These are phyloP conservation scores for Mesorhabditis spiculigera DNA, from an alignment of 2,888 invertebrate genomes.

Conservation along the genomic window DNA sequence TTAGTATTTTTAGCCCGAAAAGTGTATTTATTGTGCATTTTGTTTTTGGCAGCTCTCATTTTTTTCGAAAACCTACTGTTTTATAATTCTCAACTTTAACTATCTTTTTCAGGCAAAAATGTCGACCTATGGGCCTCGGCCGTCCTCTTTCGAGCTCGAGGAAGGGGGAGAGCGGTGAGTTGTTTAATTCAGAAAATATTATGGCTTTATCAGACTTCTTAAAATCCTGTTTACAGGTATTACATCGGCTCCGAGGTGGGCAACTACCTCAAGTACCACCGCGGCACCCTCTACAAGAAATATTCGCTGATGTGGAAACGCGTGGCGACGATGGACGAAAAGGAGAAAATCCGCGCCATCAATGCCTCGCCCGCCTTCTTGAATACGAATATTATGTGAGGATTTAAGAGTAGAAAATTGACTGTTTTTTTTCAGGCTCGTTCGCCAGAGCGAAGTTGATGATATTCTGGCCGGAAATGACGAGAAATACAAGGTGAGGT, in stretches of 20 bases:
- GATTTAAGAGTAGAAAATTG: not conserved
- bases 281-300: slow-evolving; percentile 94
- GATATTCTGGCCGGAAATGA: slow-evolving; percentile 96
- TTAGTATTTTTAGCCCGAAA: no score
- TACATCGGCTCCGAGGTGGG: slow-evolving; percentile 74
- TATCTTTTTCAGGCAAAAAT: slow-evolving; percentile 16
- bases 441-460: slow-evolving; percentile 78
- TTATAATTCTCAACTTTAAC: no score
- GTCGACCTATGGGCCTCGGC: slow-evolving; percentile 83
- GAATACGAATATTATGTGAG: slow-evolving; percentile 79
- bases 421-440: slow-evolving; percentile 63
- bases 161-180: slow-evolving; percentile 73
- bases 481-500: slow-evolving; percentile 76
- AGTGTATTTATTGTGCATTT: no score
- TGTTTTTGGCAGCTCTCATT: no score
- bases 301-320: slow-evolving; percentile 95
- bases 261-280: slow-evolving; percentile 89
- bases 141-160: slow-evolving; percentile 91
- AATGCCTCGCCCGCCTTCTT: slow-evolving; percentile 52
- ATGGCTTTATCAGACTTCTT: not conserved
- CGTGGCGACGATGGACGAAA: slow-evolving; percentile 88
- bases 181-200: not conserved
- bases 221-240: slow-evolving; percentile 12
- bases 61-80: no score
- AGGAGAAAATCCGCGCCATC: slow-evolving; percentile 76